phyloP scores from a whole-genome alignment of 2,888 invertebrate species.

The Lepidochrysops patricia region DNA sequence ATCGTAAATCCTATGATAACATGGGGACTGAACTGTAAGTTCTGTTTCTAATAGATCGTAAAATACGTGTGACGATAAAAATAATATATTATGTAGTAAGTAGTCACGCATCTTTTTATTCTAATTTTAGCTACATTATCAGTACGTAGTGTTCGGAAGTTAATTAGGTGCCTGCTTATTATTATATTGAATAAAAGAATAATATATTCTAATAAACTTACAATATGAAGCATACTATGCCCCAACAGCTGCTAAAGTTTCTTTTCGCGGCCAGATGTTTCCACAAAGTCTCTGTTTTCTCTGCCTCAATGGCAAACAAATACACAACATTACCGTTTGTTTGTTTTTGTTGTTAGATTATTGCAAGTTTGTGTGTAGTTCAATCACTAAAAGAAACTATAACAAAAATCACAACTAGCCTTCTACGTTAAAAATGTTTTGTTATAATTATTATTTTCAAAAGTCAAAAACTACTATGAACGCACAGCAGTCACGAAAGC shows the following conservation, averaged over 20 bases:
- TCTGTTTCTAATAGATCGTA: too few species aligned
- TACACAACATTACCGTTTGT: slow-evolving; percentile 55
- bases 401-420: slow-evolving; percentile 19
- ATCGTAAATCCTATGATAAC: too few species aligned
- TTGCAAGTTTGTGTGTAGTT: slow-evolving; percentile 19
- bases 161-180: too few species aligned
- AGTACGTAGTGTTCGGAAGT: too few species aligned
- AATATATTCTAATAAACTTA: slow-evolving; percentile 49
- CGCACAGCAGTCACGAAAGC: slow-evolving; percentile 60
- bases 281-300: slow-evolving; percentile 37
- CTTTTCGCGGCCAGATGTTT: slow-evolving; percentile 35
- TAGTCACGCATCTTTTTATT: too few species aligned
- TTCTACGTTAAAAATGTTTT: slow-evolving; percentile 20
- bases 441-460: slow-evolving; percentile 21
- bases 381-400: slow-evolving; percentile 20
- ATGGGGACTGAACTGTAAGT: too few species aligned
- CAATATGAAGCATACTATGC: slow-evolving; percentile 68
- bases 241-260: slow-evolving; percentile 54
- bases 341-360: slow-evolving; percentile 29
- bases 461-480: slow-evolving; percentile 49
- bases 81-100: too few species aligned
- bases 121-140: too few species aligned
- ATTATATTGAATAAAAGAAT: too few species aligned
- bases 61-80: too few species aligned
- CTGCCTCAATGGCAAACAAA: slow-evolving; percentile 46